phyloP scores from a whole-genome alignment of 2,888 invertebrate species.

The Tetranychus truncatus region DNA sequence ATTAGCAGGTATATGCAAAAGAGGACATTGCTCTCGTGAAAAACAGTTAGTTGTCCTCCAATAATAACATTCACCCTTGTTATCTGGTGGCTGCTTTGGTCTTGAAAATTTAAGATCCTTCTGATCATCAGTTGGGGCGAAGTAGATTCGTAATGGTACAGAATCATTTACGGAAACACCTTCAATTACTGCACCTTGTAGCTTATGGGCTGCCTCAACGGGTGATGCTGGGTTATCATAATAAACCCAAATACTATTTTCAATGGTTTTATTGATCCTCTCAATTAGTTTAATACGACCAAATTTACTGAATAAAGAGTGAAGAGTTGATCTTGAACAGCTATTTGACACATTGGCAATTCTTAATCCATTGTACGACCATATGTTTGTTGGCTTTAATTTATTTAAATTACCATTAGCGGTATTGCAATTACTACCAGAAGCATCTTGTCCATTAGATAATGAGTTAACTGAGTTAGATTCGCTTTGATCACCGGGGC shows the following conservation, averaged over 20 bases:
- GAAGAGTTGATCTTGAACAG: constrained; percentile 11
- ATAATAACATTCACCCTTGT: constrained; percentile 22
- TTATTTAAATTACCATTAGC: background rate
- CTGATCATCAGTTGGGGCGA: constrained; percentile 21
- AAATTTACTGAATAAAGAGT: constrained; percentile 13
- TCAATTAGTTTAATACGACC: constrained; percentile 19
- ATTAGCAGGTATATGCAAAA: constrained; percentile 18
- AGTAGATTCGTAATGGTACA: constrained; percentile 15
- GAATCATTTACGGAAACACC: background rate
- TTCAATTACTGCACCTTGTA: constrained; percentile 12
- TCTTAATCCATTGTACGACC: constrained; percentile 21
- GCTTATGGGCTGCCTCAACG: constrained; percentile 17
- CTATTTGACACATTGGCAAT: constrained; percentile 15
- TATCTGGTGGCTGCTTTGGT: constrained; percentile 21
- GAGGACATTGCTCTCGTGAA: constrained; percentile 16
- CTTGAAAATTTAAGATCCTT: constrained; percentile 21
- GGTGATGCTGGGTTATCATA: constrained; percentile 21
- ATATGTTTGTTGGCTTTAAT: constrained; percentile 20
- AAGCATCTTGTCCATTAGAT: background rate
- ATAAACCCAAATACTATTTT: constrained; percentile 16
- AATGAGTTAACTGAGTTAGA: background rate
- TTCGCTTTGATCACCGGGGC: background rate
- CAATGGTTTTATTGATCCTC: constrained; percentile 8
- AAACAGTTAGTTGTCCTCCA: constrained; percentile 22
- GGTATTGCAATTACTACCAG: background rate